phyloP scores from a whole-genome alignment of 92 coral and sea anemone species.

The Porites rus region DNA sequence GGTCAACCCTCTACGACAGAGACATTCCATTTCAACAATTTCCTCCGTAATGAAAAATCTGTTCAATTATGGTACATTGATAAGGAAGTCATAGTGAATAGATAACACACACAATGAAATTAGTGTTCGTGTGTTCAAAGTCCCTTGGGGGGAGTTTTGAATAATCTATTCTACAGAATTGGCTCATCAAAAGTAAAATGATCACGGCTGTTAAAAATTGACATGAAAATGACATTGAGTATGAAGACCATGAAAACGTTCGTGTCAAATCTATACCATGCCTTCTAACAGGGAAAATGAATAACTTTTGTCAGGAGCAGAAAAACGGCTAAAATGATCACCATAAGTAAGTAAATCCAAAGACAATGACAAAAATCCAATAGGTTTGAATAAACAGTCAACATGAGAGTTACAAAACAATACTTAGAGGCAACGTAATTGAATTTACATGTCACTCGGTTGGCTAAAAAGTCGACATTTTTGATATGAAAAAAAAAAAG shows the following conservation, averaged over 20 bases:
- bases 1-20: too few species aligned
- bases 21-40: too few species aligned
- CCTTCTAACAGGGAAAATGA: background rate
- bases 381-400: background rate
- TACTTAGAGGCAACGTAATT: too few species aligned
- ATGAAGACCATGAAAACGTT: background rate
- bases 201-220: too few species aligned
- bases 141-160: conserved; percentile 12
- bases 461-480: background rate
- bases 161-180: background rate
- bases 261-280: background rate
- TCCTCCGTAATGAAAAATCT: too few species aligned
- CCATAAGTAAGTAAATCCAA: background rate
- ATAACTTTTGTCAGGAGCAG: too few species aligned
- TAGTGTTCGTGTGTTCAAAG: background rate
- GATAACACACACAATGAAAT: too few species aligned
- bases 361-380: background rate
- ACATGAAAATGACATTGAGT: background rate
- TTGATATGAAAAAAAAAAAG: background rate
- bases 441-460: background rate
- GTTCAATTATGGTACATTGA: too few species aligned
- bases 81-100: too few species aligned
- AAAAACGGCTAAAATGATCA: background rate
- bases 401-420: background rate
- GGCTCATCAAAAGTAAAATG: too few species aligned